These are phyloP conservation scores for Halichoeres trimaculatus DNA, from an alignment of 2,113 vertebrate species.

Conservation along the genomic window DNA sequence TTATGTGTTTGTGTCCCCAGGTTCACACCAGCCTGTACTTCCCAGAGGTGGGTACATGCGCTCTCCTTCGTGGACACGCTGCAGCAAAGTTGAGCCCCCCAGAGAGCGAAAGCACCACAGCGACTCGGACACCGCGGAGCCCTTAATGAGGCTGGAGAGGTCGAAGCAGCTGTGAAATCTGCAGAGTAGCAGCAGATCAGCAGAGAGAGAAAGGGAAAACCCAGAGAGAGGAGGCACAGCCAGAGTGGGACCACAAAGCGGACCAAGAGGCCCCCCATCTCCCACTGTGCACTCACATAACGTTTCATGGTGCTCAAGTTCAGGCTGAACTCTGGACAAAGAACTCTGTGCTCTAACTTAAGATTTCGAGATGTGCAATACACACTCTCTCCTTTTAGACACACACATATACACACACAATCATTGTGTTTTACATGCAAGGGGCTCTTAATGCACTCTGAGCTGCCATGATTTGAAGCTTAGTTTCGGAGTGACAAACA, in stretches of 20 bases:
- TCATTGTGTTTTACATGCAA: conserved; percentile 50
- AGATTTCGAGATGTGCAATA: conserved; percentile 63
- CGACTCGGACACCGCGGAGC: conserved; percentile 87
- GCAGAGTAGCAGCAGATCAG: conserved; percentile 2
- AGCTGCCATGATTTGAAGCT: conserved; percentile 38
- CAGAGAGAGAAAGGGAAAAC: conserved; percentile 16
- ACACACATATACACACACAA: conserved; percentile 34
- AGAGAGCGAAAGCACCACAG: conserved; percentile 90
- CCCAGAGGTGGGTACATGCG: conserved; percentile 88
- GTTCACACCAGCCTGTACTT: conserved; percentile 85
- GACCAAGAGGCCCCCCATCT: conserved; percentile 55
- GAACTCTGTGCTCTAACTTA: conserved; percentile 52
- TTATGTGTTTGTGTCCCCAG: conserved; percentile 64
- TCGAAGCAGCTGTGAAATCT: conserved; percentile 85
- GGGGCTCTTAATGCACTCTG: conserved; percentile 38
- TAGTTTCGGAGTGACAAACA: conserved; percentile 53
- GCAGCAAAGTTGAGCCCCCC: conserved; percentile 84
- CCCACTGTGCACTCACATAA: conserved; percentile 47
- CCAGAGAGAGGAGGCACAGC: conserved; percentile 47
- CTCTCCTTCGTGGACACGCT: conserved; percentile 93
- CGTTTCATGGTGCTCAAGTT: conserved; percentile 70
- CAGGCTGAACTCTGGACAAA: conserved; percentile 63
- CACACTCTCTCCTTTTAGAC: conserved; percentile 13
- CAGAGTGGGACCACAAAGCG: conserved; percentile 36
- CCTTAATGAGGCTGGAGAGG: conserved; percentile 88